Base-by-base conservation (phyloP, 2,113 vertebrate species). In the Coregonus clupeaformis region DNA sequence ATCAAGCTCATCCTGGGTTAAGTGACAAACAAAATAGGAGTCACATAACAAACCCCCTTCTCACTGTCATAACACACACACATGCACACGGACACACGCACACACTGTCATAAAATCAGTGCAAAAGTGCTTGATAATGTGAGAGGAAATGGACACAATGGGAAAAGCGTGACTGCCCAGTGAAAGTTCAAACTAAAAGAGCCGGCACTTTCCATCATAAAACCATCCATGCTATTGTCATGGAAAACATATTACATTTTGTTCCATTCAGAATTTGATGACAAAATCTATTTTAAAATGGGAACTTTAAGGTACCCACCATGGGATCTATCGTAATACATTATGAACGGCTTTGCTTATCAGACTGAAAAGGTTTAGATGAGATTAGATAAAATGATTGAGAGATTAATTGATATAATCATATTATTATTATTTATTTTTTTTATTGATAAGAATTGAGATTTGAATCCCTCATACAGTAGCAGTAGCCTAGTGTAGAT, bases 91-190 rank as follows among this genome's bases (percentile, higher is more conserved):
- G 3, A 52, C 49, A 52, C 49, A 52, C 7, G 2, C 49, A 52
- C 16, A 18, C 49, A 5, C 49, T 73, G 81, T 81, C 78, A 85
- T 85, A 86, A 25, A 27, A 72, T 69, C n/a, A 71, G 42, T 62
- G 75, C 70, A 88, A 89, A 84, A n/a, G 18, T 81, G 79, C 79
- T 78, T 16, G 42, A 66, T 69, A 25, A 74, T 70, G 69, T 72
- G 45, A 87, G 27, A 87, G 90, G 89, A 90, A 92, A 82, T 67
- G 65, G 71, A 82, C 65, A 84, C 78, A 84, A 80, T 82, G 69
- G 81, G 16, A 72, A 84, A 84, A 81, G 20, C 3, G 22, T 73
- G 76, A 83, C 22, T 73, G 73, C 73, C 63, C 63, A 27, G 80
- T 82, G 84, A 89, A 69, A 84, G 79, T 85, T 84, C 30, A 80